Base-by-base conservation (phyloP, 2,797 vertebrate genomes). In the Potorous gilbertii region DNA sequence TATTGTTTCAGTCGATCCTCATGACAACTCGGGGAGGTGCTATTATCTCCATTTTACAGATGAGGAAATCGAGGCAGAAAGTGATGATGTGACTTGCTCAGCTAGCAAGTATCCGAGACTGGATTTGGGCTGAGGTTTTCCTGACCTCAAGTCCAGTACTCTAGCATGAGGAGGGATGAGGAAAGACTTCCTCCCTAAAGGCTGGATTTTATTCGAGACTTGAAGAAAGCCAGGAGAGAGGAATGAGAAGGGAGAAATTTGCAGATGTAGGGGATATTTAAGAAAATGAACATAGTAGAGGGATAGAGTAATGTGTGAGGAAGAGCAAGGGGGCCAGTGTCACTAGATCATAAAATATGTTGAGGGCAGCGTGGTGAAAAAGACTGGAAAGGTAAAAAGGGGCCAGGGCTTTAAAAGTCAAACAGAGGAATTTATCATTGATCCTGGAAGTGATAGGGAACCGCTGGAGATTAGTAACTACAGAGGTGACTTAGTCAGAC, bases 311-410 rank as follows among this genome's bases (percentile, higher is more conserved):
- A 31, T 8, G 2, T 28, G 56, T n/a, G 56, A 74, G 4, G 29
- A 28, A 31, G 3, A 18, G 29, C 12, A 21, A 50, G 55, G 54
- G 29, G 27, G 2, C 4, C 4, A 31, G 52, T 55, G 54, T 14
- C 14, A 9, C 8, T 0, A 16, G n/a, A 21, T 29, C 62, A 14
- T 24, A 3, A 9, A 3, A 5, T 16, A n/a, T 74, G 0, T 0
- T 54, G 56, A 40, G 24, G 14, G 12, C 0, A 1, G 1, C 10
- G 13, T 1, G 11, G 10, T 14, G 18, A 90, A 5, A 5, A n/a
- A 46, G 0, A 34, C 13, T 34, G 11, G 31, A 14, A 34, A 62
- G 31, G 31, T 14, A 62, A 34, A 0, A 34, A 62, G 31, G 59
- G 59, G 31, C 3, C 59, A 62, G 10, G 55, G 3, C 54, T n/a